phyloP scores from a whole-genome alignment of 2,888 invertebrate genomes.

The Chrysodeixis includens region DNA sequence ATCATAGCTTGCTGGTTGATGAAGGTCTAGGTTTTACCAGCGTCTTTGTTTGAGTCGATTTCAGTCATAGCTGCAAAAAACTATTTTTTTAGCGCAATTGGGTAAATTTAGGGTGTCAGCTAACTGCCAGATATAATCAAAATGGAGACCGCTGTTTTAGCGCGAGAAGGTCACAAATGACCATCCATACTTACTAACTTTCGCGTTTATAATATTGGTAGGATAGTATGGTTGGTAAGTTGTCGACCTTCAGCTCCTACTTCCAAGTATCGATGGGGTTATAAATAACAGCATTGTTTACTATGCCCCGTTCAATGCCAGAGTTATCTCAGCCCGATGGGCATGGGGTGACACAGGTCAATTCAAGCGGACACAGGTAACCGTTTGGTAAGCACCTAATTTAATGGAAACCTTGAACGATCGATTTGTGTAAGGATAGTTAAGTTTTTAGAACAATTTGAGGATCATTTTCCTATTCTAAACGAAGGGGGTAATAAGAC shows the following conservation, averaged over 20 bases:
- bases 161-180: too few species aligned
- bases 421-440: conserved; percentile 12
- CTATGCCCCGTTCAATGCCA: conserved; percentile 48
- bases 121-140: too few species aligned
- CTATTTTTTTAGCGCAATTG: too few species aligned
- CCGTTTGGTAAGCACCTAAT: conserved; percentile 53
- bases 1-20: too few species aligned
- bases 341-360: conserved; percentile 50
- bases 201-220: not conserved
- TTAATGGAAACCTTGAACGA: conserved; percentile 57
- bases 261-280: conserved; percentile 26
- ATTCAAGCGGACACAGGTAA: conserved; percentile 43
- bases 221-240: not conserved
- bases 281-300: conserved; percentile 44
- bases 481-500: too few species aligned
- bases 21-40: too few species aligned
- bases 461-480: not conserved
- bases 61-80: too few species aligned
- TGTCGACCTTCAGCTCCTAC: conserved; percentile 18
- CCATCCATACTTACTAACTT: not conserved
- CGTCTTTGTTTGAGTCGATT: too few species aligned
- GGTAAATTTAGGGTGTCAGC: too few species aligned
- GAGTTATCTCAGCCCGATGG: conserved; percentile 48
- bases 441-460: not conserved
- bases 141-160: too few species aligned